Evolutionary conservation across 1,140 invertebrate species (phyloP), one percentile per base, ranked within the genome.

Genomic region (Camponotus vicinus): DNA sequence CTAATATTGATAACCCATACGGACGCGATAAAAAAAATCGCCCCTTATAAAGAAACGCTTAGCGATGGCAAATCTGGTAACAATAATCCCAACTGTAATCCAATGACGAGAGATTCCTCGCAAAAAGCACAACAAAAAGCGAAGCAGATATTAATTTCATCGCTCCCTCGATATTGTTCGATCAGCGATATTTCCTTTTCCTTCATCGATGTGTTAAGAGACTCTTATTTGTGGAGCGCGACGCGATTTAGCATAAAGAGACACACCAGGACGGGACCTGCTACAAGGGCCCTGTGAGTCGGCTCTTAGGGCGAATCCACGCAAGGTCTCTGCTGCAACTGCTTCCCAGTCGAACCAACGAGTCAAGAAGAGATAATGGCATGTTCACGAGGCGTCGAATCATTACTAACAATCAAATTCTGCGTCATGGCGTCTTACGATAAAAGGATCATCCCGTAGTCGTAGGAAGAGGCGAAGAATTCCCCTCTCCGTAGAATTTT

Each of bases 301-400:
- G 69, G 55, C 69, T 87, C 83, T 89, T 89, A 89, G 40, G 55
- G 82, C 52, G 86, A 80, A 89, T 86, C 82, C 67, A 64, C 63
- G 69, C 83, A 42, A 86, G 77, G 76, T 64, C 45, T 67, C 69
- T 63, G 77, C 27, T 0, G 77, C 86, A 88, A 86, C 37, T 70
- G 67, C 76, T 88, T 89, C 84, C 75, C 70, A 89, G 86, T 66
- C 75, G 69, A 75, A 88, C 61, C 76, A 88, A 79, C 69, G 76
- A 84, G 67, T 67, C 55, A 63, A 32, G 49, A 88, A 76, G 69
- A 77, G 67, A 88, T 86, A 75, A 89, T 86, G 86, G 76, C 57
- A 80, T 67, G 69, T 73, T 78, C 59, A 80, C 77, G 66, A 89
- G 71, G 71, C 88, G 85, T 89, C 73, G 57, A 79, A 86, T 86